Percentiles rank a stretch among this genome's conserved stretches.
Conservation (phyloP, 2,797 vertebrate genomes). For the Taenioides sp. region DNA sequence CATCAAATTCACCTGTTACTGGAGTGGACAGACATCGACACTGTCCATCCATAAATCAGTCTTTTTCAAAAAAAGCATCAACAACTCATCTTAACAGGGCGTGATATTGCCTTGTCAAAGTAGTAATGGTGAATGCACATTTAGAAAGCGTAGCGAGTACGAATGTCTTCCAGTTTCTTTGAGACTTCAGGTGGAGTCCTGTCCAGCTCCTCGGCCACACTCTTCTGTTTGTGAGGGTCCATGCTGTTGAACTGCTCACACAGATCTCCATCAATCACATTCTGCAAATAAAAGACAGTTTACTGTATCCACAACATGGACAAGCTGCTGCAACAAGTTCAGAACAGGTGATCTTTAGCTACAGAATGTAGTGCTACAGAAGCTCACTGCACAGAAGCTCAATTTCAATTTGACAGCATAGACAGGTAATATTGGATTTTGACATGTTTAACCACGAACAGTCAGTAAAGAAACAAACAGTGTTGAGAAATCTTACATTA, state of each 20-base stretch:
- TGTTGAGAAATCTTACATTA: neutral
- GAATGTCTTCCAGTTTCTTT: conserved; percentile 98
- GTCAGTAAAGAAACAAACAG: too few species aligned
- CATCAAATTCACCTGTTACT: neutral
- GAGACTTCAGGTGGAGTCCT: conserved; percentile 95
- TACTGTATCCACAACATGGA: neutral
- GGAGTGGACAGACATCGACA: neutral
- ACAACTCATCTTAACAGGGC: neutral
- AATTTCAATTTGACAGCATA: too few species aligned
- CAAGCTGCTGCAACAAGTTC: too few species aligned
- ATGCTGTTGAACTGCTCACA: conserved; percentile 99
- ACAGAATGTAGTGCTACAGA: too few species aligned
- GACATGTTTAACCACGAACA: too few species aligned
- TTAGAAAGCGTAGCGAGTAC: conserved; percentile 96
- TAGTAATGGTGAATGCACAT: neutral
- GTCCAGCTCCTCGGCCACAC: conserved; percentile 95
- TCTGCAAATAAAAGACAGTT: conserved; percentile 69
- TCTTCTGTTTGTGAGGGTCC: conserved; percentile 98
- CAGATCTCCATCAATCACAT: conserved; percentile 97
- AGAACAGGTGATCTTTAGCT: too few species aligned
- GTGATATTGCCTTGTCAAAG: neutral
- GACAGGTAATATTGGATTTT: too few species aligned
- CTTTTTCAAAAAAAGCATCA: neutral
- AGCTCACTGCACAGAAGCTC: too few species aligned
- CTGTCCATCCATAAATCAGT: neutral